Conservation (phyloP, 2,113 vertebrate species). For the Benitochromis conjunctus region DNA sequence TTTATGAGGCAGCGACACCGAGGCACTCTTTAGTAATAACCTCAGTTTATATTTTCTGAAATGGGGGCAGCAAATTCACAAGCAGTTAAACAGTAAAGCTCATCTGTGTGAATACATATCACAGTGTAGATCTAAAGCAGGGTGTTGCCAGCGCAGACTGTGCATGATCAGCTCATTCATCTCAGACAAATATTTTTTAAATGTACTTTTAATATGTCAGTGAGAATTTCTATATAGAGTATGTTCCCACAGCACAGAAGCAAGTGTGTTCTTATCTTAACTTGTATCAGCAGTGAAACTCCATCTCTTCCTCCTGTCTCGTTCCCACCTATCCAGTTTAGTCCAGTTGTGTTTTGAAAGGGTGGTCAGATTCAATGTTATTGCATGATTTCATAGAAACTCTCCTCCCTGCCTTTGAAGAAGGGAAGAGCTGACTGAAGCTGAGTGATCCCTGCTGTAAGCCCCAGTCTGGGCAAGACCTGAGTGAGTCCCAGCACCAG, state of each 20-base stretch:
- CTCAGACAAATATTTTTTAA: neutral
- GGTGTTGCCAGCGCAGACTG: neutral
- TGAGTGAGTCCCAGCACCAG: conserved; percentile 43
- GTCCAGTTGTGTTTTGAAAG: conserved; percentile 69
- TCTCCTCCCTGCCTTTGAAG: conserved; percentile 73
- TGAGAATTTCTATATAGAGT: neutral
- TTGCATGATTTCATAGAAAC: conserved; percentile 69
- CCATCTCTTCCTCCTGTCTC: conserved; percentile 60
- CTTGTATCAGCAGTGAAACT: conserved; percentile 55
- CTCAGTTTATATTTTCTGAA: neutral
- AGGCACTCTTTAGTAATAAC: neutral
- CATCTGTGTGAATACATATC: neutral
- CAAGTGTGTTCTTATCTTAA: conserved; percentile 43
- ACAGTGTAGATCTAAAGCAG: neutral
- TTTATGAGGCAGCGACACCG: neutral
- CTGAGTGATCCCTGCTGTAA: conserved; percentile 68
- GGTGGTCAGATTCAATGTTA: conserved; percentile 68
- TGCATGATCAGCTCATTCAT: neutral
- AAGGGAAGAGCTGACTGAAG: conserved; percentile 57
- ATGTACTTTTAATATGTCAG: neutral
- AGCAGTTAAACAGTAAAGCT: neutral
- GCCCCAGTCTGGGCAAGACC: conserved; percentile 58
- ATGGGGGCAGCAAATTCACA: neutral
- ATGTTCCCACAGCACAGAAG: conserved; percentile 35
- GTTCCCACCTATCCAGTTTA: conserved; percentile 64